A percentile compares a stretch with the other conserved stretches of the same genome.
These are phyloP conservation scores for Hydractinia echinata DNA, from an alignment of 30 jellyfish, hydroid and myxozoan species.

Conservation along the genomic window DNA sequence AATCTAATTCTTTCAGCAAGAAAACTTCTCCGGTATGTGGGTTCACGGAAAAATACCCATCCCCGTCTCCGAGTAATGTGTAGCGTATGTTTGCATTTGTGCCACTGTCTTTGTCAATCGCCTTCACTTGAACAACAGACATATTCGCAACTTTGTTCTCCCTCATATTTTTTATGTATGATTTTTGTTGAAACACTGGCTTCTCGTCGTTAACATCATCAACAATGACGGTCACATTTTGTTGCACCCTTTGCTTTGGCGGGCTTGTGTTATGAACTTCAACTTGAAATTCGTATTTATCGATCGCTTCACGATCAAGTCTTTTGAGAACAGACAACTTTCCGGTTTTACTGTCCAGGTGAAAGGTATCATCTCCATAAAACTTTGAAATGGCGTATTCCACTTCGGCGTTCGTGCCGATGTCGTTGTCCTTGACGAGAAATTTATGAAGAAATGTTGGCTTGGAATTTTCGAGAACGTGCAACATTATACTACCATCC, in stretches of 20 bases:
- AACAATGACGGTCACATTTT: constrained; percentile 63
- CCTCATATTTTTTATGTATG: constrained; percentile 42
- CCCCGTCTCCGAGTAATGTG: constrained; percentile 40
- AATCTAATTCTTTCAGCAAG: constrained; percentile 60
- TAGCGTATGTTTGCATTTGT: constrained; percentile 55
- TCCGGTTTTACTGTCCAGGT: constrained; percentile 58
- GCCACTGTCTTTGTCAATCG: constrained; percentile 80
- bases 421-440: constrained; percentile 79
- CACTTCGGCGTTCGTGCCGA: constrained; percentile 53
- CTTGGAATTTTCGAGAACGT: constrained; percentile 60
- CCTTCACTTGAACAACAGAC: constrained; percentile 53
- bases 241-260: constrained; percentile 61
- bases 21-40: constrained; percentile 53
- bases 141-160: constrained; percentile 56
- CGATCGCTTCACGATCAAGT: constrained; percentile 67
- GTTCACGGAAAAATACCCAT: constrained; percentile 53
- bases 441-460: constrained; percentile 52
- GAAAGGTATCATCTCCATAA: neutral
- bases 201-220: constrained; percentile 74
- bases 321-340: constrained; percentile 33
- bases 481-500: constrained; percentile 45
- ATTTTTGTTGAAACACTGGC: constrained; percentile 54
- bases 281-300: constrained; percentile 47
- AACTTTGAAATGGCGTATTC: neutral
- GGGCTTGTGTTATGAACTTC: constrained; percentile 66